Percentiles rank a stretch among this genome's conserved stretches.
Conservation (phyloP, 2,797 vertebrate species). For the Toxotes lorentzi region DNA sequence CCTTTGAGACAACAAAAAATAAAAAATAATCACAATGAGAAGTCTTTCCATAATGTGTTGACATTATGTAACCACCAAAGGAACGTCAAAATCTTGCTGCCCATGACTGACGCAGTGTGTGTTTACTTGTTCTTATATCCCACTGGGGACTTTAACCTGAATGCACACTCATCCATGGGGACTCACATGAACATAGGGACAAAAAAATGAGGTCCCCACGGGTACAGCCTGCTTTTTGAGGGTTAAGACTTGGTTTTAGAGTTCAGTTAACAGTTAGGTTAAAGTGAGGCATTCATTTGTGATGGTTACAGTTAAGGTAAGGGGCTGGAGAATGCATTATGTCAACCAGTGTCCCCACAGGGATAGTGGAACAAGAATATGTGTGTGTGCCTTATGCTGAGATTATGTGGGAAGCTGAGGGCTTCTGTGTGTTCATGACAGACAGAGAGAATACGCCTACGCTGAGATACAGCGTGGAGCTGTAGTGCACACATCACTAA, state of each 20-base stretch:
- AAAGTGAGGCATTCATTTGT: too few species aligned
- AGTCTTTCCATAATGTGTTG: constrained; percentile 51
- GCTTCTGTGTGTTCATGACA: constrained; percentile 31
- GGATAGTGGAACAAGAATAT: too few species aligned
- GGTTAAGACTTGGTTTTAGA: too few species aligned
- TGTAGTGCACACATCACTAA: constrained; percentile 23
- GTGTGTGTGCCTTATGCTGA: constrained; percentile 17
- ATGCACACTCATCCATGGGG: too few species aligned
- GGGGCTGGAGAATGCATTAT: too few species aligned
- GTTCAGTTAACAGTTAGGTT: too few species aligned
- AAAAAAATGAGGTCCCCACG: too few species aligned
- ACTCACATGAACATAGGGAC: too few species aligned
- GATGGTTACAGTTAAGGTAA: too few species aligned
- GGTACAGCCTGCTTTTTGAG: too few species aligned
- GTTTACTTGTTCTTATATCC: background rate
- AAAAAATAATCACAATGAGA: constrained; percentile 26
- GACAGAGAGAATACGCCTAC: constrained; percentile 33
- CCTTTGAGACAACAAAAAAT: constrained; percentile 14
- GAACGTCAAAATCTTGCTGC: constrained; percentile 27
- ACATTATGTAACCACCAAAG: constrained; percentile 44
- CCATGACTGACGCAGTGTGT: constrained; percentile 7
- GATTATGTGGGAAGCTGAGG: constrained; percentile 44
- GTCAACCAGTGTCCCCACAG: too few species aligned
- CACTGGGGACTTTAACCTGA: too few species aligned
- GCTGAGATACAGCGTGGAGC: constrained; percentile 2